Evolutionary conservation across 2,888 invertebrate species (phyloP), one percentile per base, ranked within the genome.

Genomic region (Beris chalybata): DNA sequence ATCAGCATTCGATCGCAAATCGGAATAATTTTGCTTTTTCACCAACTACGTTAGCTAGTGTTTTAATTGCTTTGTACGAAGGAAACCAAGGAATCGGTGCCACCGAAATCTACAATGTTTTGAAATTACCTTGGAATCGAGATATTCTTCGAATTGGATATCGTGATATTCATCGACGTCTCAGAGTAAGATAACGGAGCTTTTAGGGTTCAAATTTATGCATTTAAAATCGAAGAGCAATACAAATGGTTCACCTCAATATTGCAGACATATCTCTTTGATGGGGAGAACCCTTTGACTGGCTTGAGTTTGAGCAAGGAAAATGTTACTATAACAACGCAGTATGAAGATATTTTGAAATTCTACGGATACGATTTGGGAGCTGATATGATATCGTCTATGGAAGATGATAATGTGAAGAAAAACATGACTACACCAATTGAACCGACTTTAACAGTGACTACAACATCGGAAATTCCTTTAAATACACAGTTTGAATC

Each of bases 1-100:
- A 88, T 73, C 86, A 87, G 77, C 89, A 89, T 74, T 88, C 89
- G 74, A 86, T 87, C 78, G 83, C 87, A 73, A 90, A 89, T 78
- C 86, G 87, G 56, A 89, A 89, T 76, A 93, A 93, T 78, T 89
- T 92, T 64, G 93, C 92, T 4, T 89, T 93, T 76, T 93, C 93
- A 0, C 93, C 93, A 9, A 91, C 92, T 71, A 92, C 93, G 4
- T 82, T 91, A 67, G 87, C 89, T 74, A 92, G 92, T 72, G 91
- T 93, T 31, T 80, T 93, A 72, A 86, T 91, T 65, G 91, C 92
- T 4, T 81, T 93, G 13, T 89, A 87, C 76, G 93, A 93, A 78
- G 93, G 92, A 32, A 85, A 91, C 0, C 83, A 87, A 55, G 91
- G 91, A 9, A 85, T 86, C 70, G 88, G 91, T 53, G 86, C 87